phyloP scores from a whole-genome alignment of 2,888 invertebrate genomes.

The Hofmannophila pseudospretella region DNA sequence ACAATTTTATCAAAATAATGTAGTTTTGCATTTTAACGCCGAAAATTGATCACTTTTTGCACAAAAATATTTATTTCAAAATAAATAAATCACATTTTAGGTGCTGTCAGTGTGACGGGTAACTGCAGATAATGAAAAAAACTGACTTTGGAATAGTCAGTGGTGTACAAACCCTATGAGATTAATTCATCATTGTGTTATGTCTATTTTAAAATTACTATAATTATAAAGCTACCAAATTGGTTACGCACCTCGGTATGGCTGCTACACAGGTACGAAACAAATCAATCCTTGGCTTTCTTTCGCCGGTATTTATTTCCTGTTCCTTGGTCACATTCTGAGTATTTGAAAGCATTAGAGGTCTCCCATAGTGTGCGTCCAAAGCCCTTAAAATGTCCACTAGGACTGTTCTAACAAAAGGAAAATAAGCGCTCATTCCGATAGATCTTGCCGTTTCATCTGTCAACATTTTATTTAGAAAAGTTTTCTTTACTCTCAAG shows the following conservation, averaged over 20 bases:
- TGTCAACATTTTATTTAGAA: constrained; percentile 96
- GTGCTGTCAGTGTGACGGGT: too few species aligned
- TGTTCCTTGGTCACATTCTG: constrained; percentile 97
- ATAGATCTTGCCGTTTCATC: constrained; percentile 97
- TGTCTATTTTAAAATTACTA: too few species aligned
- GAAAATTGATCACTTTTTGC: too few species aligned
- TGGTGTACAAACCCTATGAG: too few species aligned
- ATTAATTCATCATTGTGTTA: too few species aligned
- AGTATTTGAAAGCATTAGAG: constrained; percentile 96
- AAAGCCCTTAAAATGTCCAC: constrained; percentile 96
- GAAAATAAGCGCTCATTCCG: constrained; percentile 98
- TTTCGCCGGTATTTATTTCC: constrained; percentile 95
- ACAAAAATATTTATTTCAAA: too few species aligned
- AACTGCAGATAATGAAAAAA: too few species aligned
- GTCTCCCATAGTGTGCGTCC: constrained; percentile 97
- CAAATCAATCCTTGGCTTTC: constrained; percentile 98
- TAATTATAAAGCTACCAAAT: too few species aligned
- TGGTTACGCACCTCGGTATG: constrained; percentile 91
- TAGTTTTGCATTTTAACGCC: too few species aligned
- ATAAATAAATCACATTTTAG: too few species aligned
- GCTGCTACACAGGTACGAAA: constrained; percentile 99
- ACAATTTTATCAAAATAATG: too few species aligned
- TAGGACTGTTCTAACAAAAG: constrained; percentile 95
- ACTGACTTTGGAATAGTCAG: too few species aligned
- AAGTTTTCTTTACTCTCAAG: constrained; percentile 95